Base-by-base conservation (phyloP, 2,113 vertebrate genomes). In the Notarius lentiginosus region DNA sequence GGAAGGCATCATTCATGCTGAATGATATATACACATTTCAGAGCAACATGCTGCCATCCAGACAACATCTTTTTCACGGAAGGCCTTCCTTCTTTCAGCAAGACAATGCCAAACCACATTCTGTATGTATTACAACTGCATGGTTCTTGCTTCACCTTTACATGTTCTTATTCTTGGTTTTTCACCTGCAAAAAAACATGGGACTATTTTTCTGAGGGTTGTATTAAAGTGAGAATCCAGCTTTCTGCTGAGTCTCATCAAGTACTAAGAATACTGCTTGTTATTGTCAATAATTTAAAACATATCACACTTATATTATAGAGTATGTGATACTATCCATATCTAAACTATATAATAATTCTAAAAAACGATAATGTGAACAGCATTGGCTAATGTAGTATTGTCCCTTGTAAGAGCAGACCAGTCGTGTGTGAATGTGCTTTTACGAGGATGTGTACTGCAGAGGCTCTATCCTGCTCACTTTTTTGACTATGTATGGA, bases 401-500 rank as follows among this genome's bases (percentile, higher is more conserved):
- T 34, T 8, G 14, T 58, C 76, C n/a, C 5, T 20, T 80, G 27
- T 12, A 9, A 34, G 17, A 80, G 8, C 77, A 22, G 53, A 7
- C 17, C 20, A 30, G 18, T 58, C 0, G 27, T 58, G 47, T 3
- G 2, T 58, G 27, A 77, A 30, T 49, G 14, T 66, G 49, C 63
- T 66, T 55, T 65, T 7, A 49, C 17, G 34, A 18, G 65, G 10
- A 58, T 56, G 7, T 58, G 41, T 27, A 80, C 34, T 65, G 30
- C 41, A 30, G 30, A 17, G 10, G 47, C 27, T 7, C 0, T 18
- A 30, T 41, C 49, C 51, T 70, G 53, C 49, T 83, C 18, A 41
- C 18, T 12, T 4, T 79, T 24, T 61, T 86, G 63, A 56, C 30
- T 75, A 49, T 68, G 41, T 55, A 0, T 89, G 88, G 92, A 95